Evolutionary conservation across 2,797 vertebrate species (phyloP), one percentile per base, ranked within the genome.

Genomic region (Myripristis jacobus): DNA sequence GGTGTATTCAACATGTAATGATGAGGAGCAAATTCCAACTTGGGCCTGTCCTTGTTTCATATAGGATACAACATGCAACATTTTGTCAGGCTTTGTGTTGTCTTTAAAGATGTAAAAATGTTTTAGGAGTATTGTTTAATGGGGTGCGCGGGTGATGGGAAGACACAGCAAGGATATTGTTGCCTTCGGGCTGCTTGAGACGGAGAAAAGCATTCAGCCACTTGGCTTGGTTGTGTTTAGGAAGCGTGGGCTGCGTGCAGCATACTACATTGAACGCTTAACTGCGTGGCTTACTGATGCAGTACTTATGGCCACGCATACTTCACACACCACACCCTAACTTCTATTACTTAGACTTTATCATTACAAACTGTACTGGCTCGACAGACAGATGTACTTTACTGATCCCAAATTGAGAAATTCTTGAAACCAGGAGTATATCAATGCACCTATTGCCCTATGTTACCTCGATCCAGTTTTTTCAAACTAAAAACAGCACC

Each of bases 121-220:
- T 66, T 27, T 55, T 12, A 6, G 64, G 3, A 18, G 16, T 18
- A 18, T 59, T 48, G 62, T 66, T 76, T 70, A 65, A 73, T 41
- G 51, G 43, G 77, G n/a, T 61, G 62, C 31, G 31, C 48, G 43
- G 43, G 29, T 10, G 38, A 46, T 21, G 43, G 7, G 50, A 75
- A 77, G 52, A 69, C 41, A 50, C 3, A 52, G 18, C 56, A 77
- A 81, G 56, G 63, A 51, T 54, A 71, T 47, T 13, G 59, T 47
- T 72, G 80, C 78, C 80, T 73, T 56, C 38, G 48, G 79, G 84
- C 66, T 52, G 34, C 11, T 64, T 54, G 43, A 74, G 21, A 63
- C 41, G 79, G 61, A 63, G 75, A 48, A 74, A 13, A 2, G 66
- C 62, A 67, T 61, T 72, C 52, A 63, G 29, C 21, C 63, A 55